A percentile compares a stretch with the other conserved stretches of the same genome.
Conservation (phyloP, 2,797 vertebrate genomes). For the Lagorchestes hirsutus region DNA sequence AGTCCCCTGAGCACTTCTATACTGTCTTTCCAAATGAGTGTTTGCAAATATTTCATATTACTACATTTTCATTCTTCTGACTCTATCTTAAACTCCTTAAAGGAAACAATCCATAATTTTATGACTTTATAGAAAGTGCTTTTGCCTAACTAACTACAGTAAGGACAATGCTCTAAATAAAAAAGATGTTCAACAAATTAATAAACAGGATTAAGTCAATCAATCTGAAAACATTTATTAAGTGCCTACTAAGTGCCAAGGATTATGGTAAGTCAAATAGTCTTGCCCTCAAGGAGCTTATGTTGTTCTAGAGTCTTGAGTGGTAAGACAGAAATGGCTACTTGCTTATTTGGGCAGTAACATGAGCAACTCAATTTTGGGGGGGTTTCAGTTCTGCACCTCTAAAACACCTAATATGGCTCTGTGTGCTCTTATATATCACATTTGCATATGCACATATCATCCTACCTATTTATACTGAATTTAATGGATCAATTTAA, state of each 20-base stretch:
- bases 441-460: neutral
- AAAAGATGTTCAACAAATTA: neutral
- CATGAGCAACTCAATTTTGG: neutral
- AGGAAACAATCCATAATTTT: neutral
- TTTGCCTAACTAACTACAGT: neutral
- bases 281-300: neutral
- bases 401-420: neutral
- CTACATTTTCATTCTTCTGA: neutral
- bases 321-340: neutral
- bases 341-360: neutral
- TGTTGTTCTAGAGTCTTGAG: neutral
- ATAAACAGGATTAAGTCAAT: neutral
- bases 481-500: slow-evolving; percentile 14
- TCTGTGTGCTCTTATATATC: neutral
- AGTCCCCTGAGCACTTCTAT: neutral
- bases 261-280: neutral
- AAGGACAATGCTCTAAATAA: neutral
- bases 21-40: neutral
- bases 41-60: neutral
- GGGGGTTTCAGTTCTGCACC: neutral
- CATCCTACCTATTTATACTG: neutral
- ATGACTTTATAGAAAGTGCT: neutral
- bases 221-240: neutral
- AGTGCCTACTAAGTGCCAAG: neutral
- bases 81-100: neutral